Base-by-base conservation (phyloP, 1,140 invertebrate species). In the Phymorhynchus buccinoides region DNA sequence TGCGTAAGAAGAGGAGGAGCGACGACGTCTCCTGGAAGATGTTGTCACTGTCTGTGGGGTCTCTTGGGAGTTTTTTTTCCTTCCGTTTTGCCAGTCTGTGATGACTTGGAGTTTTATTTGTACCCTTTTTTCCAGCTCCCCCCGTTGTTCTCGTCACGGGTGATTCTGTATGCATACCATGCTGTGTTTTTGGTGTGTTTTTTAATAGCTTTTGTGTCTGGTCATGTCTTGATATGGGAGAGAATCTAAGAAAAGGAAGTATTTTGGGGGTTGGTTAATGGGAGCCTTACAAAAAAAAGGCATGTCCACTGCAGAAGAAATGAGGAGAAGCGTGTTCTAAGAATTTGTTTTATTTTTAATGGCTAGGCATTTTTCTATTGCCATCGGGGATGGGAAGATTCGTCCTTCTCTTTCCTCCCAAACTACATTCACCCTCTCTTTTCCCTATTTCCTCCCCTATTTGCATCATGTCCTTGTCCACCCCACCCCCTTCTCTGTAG, bases 161-260 rank as follows among this genome's bases (percentile, higher is more conserved):
- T 1, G 14, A 27, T 77, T 77, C 9, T 66, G 30, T 39, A 77
- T 77, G n/a, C 73, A 77, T 77, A 42, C 73, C 73, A 77, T 77
- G 73, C 73, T 77, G 35, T 77, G 16, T 39, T 73, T 32, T 73
- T 73, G 16, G 16, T 66, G 16, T 66, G 16, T 66, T 66, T 66
- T 66, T 66, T 66, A 66, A 66, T 66, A n/a, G 56, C 16, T 16
- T 66, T 80, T n/a, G 30, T 52, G 52, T 80, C 52, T 35, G 52
- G 35, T 80, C 41, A 35, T 52, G 44, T 56, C 16, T 35, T 27
- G 44, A 12, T n/a, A 27, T 30, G 27, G 75, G 56, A 22, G 77
- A 30, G 41, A 30, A 14, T 9, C n/a, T 6, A 30, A 30, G 39
- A 39, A 52, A 79, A 42, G 44, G 16, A 42, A 41, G 27, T 12